A percentile compares a stretch with the other conserved stretches of the same genome.
Evolutionary conservation across 2,888 invertebrate species (phyloP).

Genomic region (Lasius platythorax): DNA sequence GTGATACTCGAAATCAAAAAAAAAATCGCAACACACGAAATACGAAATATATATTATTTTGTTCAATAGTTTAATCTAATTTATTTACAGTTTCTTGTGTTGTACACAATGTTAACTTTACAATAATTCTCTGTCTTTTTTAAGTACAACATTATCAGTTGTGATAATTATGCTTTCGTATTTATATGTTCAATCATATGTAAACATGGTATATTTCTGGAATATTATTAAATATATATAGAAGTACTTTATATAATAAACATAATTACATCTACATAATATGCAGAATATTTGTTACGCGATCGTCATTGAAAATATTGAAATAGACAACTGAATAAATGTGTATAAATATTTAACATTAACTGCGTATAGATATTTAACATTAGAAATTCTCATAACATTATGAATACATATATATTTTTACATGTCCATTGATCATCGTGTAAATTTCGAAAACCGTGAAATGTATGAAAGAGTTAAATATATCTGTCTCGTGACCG

Average conservation of each 20-base stretch:
- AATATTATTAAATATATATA: constrained; percentile 11
- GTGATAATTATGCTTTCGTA: constrained; percentile 27
- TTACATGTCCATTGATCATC: not conserved
- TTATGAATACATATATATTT: not conserved
- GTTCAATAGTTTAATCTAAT: constrained; percentile 15
- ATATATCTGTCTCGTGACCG: not conserved
- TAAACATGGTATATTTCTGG: not conserved
- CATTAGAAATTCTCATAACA: not conserved
- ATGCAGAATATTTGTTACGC: constrained; percentile 1
- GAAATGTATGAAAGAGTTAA: constrained; percentile 1
- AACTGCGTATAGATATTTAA: constrained; percentile 8
- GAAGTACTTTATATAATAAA: constrained; percentile 16
- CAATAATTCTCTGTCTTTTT: constrained; percentile 18
- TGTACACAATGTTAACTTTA: constrained; percentile 18
- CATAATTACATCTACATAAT: constrained; percentile 24
- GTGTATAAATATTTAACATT: constrained; percentile 6
- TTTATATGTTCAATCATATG: constrained; percentile 3
- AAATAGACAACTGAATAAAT: constrained; percentile 7
- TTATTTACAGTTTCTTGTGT: constrained; percentile 38
- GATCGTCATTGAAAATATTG: not conserved
- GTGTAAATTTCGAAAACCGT: not conserved
- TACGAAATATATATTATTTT: not conserved
- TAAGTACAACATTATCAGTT: constrained; percentile 28
- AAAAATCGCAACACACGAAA: not conserved
- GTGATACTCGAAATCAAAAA: not conserved